Conservation (phyloP, 2,888 invertebrate species). For the Dynastes tityus region DNA sequence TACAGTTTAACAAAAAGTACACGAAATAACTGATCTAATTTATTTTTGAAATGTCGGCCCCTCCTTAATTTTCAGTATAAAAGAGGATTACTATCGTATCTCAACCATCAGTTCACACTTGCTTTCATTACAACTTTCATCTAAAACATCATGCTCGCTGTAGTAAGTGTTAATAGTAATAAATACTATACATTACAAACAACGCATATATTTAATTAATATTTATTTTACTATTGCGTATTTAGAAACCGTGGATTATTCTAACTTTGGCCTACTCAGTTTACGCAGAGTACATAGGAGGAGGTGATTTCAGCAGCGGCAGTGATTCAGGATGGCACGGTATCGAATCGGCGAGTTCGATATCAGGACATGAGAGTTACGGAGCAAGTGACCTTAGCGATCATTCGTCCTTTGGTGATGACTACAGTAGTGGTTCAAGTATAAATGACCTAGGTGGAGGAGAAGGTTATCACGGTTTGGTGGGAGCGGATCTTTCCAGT, state of each 20-base stretch:
- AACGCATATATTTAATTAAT: not conserved
- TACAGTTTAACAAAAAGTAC: slow-evolving; percentile 36
- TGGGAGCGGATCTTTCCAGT: slow-evolving; percentile 61
- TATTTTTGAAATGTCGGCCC: slow-evolving; percentile 53
- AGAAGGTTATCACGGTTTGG: slow-evolving; percentile 71
- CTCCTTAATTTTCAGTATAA: slow-evolving; percentile 59
- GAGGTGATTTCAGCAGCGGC: slow-evolving; percentile 50
- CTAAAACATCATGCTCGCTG: slow-evolving; percentile 57
- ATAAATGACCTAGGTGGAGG: slow-evolving; percentile 58
- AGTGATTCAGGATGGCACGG: slow-evolving; percentile 55
- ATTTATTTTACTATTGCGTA: slow-evolving; percentile 12
- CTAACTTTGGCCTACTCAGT: slow-evolving; percentile 58
- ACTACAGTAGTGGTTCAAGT: slow-evolving; percentile 49
- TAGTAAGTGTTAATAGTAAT: slow-evolving; percentile 57
- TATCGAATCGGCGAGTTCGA: slow-evolving; percentile 29
- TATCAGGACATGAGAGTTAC: slow-evolving; percentile 34
- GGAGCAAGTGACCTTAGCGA: slow-evolving; percentile 64
- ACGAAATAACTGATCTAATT: slow-evolving; percentile 41
- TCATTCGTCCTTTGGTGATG: slow-evolving; percentile 66
- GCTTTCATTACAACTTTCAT: slow-evolving; percentile 54
- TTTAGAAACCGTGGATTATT: slow-evolving; percentile 58
- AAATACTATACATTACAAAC: slow-evolving; percentile 6
- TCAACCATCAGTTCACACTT: slow-evolving; percentile 58
- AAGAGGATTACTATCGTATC: slow-evolving; percentile 53
- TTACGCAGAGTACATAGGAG: slow-evolving; percentile 57